A percentile compares a stretch with the other conserved stretches of the same genome.
These are phyloP conservation scores for Lanius ludovicianus DNA, from an alignment of 2,113 vertebrate species.

Conservation along the genomic window DNA sequence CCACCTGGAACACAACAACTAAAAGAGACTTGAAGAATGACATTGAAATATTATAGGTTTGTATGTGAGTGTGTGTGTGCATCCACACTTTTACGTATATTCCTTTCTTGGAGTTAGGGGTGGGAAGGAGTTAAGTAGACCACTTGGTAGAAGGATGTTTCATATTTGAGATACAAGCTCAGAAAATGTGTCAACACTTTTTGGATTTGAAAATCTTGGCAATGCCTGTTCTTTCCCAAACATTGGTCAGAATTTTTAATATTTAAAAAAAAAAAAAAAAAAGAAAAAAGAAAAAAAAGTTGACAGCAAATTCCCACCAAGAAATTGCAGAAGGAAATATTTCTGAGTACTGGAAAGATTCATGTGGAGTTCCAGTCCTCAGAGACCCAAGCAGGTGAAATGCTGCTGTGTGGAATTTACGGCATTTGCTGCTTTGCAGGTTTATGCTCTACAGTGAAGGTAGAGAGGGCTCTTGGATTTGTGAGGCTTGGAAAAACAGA, in stretches of 20 bases:
- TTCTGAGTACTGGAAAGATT: neutral
- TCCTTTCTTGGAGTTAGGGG: neutral
- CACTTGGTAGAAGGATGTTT: neutral
- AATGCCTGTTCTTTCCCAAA: neutral
- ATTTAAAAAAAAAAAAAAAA: neutral
- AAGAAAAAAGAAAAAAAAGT: neutral
- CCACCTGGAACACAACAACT: neutral
- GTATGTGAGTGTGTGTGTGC: no score
- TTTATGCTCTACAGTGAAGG: neutral
- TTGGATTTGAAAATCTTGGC: neutral
- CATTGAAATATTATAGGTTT: neutral
- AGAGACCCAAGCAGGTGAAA: neutral
- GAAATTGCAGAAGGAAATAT: neutral
- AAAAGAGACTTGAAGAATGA: neutral
- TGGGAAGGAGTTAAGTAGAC: neutral
- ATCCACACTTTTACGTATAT: accelerated
- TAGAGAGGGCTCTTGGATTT: neutral
- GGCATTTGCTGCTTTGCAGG: neutral
- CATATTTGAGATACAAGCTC: neutral
- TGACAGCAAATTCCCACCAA: neutral
- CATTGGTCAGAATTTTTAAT: neutral
- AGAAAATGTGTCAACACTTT: neutral
- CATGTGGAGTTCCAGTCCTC: neutral
- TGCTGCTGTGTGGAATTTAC: neutral
- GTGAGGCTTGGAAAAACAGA: neutral